Evolutionary conservation across 2,888 invertebrate species (phyloP), one percentile per base, ranked within the genome.

Genomic region (Pristionchus entomophagus): DNA sequence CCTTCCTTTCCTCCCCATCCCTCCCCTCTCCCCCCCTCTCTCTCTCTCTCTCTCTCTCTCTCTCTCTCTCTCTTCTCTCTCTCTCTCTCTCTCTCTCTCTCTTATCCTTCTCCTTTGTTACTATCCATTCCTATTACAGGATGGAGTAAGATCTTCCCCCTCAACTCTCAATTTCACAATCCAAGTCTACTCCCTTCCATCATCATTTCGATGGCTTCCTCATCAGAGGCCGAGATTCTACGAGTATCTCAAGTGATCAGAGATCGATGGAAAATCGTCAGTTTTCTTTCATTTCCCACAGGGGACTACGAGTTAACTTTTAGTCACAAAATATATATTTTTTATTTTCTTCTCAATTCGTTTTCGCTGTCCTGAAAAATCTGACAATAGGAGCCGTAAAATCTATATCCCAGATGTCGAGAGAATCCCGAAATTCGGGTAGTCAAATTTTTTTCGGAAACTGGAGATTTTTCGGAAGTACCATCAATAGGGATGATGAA

Each of bases 211-310:
- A 93, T 94, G 93, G 93, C 93, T 77, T 93, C 93, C 87, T 94
- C 93, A 85, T 93, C 93, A 87, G 93, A 93, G 88, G 93, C 93
- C 80, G 93, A 94, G 90, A 93, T 93, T 86, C 91, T 93, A 85
- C 93, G 93, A 86, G 90, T 91, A 69, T 89, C 90, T 82, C 94
- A 93, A 88, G 88, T 93, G 65, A 93, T 93, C 87, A 90, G 93
- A 51, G 99, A 99, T 94, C 95, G 99, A 94, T 99, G 99, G 99
- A 99, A 98, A 97, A 96, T 96, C 93, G 98, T 98, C 93, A 95
- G 96, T 94, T 80, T 41, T 35, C 38, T 26, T 12, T 26, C n/a
- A 10, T 51, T 41, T n/a, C 65, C 32, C 65, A 12, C 17, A 38
- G n/a, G n/a, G n/a, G n/a, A n/a, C n/a, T n/a, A n/a, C 26, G 26